These are phyloP conservation scores for Nasonia longicornis DNA, from an alignment of 1,140 invertebrate species.

Conservation along the genomic window DNA sequence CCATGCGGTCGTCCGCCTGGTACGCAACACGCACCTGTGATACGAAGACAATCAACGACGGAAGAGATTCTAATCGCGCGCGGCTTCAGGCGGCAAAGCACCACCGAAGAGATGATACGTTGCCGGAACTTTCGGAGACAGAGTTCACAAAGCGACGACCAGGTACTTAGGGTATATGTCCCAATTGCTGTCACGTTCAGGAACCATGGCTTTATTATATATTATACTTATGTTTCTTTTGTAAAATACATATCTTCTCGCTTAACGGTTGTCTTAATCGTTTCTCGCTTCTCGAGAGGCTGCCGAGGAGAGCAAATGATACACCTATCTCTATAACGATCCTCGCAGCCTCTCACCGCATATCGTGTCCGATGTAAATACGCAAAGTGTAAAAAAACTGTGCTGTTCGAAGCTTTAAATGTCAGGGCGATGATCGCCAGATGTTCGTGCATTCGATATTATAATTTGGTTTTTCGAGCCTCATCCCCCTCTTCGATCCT, in stretches of 20 bases:
- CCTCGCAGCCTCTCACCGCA: not conserved
- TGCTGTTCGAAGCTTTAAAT: not conserved
- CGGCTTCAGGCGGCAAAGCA: slow-evolving; percentile 89
- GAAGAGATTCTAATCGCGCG: slow-evolving; percentile 91
- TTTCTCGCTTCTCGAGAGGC: not conserved
- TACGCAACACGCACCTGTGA: slow-evolving; percentile 74
- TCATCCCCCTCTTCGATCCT: not conserved
- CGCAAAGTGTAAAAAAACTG: not conserved
- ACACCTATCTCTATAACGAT: not conserved
- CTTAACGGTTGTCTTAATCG: not conserved
- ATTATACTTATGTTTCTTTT: not conserved
- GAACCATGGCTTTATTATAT: slow-evolving; percentile 24
- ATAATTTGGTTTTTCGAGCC: slow-evolving; percentile 15
- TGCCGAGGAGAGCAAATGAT: not conserved
- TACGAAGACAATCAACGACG: slow-evolving; percentile 88
- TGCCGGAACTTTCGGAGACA: slow-evolving; percentile 88
- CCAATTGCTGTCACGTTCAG: slow-evolving; percentile 36
- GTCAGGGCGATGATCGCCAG: not conserved
- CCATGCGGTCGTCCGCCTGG: slow-evolving; percentile 73
- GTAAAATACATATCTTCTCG: not conserved
- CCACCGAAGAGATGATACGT: slow-evolving; percentile 92
- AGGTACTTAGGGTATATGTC: slow-evolving; percentile 68
- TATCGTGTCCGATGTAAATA: not conserved
- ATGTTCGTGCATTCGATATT: not conserved
- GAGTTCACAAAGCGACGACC: slow-evolving; percentile 83